Percentiles rank a stretch among this genome's conserved stretches.
These are phyloP conservation scores for Odontamblyopus rebecca DNA, from an alignment of 2,797 vertebrate genomes.

Conservation along the genomic window DNA sequence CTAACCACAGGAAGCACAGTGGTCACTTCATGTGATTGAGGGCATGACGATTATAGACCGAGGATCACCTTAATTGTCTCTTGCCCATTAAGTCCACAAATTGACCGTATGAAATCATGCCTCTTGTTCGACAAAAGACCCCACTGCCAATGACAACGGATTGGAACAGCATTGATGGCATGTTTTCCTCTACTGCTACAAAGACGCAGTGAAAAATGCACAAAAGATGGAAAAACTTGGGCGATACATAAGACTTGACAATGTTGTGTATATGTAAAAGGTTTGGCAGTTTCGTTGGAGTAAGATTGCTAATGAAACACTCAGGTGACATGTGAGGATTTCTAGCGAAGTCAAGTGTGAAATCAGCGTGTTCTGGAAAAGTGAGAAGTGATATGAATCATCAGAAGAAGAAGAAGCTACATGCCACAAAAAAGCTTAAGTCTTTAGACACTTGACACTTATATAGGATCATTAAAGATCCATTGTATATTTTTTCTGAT, in stretches of 20 bases:
- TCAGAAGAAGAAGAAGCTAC: background rate
- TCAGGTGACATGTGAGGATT: background rate
- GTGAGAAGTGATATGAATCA: background rate
- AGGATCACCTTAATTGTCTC: constrained; percentile 33
- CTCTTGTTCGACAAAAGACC: constrained; percentile 6
- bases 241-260: background rate
- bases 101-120: constrained; percentile 9
- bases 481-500: too few species aligned
- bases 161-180: constrained; percentile 12
- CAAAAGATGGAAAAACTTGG: constrained; percentile 30
- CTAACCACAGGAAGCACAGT: background rate
- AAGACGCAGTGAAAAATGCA: constrained; percentile 23
- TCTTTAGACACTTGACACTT: background rate
- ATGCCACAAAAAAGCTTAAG: background rate
- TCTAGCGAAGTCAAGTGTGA: background rate
- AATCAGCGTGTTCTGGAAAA: background rate
- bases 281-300: background rate
- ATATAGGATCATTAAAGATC: background rate
- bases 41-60: background rate
- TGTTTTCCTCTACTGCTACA: constrained; percentile 32
- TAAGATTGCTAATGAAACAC: background rate
- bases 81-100: constrained; percentile 22
- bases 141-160: constrained; percentile 29
- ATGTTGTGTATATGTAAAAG: background rate
- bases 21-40: background rate